Conservation (phyloP, 2,888 invertebrate genomes). For the Helicoverpa assulta region DNA sequence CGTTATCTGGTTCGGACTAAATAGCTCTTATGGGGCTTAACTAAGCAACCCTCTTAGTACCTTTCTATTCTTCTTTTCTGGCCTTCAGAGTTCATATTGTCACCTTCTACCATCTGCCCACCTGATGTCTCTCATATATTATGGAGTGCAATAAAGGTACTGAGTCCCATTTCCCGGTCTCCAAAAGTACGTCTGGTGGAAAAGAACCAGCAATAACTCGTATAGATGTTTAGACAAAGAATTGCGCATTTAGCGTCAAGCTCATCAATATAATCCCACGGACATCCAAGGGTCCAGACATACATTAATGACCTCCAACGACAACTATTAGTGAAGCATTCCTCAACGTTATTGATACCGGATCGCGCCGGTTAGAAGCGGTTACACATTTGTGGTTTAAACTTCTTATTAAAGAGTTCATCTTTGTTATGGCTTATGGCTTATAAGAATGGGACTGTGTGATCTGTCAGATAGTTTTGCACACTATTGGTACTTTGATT, state of each 20-base stretch:
- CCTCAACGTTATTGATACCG: slow-evolving; percentile 49
- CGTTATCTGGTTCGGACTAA: not conserved
- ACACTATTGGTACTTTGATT: too few species aligned
- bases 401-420: slow-evolving; percentile 43
- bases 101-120: too few species aligned
- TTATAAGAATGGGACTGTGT: not conserved
- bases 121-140: too few species aligned
- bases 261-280: slow-evolving; percentile 51
- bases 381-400: slow-evolving; percentile 26
- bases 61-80: too few species aligned
- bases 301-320: slow-evolving; percentile 49
- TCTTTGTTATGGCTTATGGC: slow-evolving; percentile 8
- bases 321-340: slow-evolving; percentile 50
- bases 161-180: too few species aligned
- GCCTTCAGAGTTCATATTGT: too few species aligned
- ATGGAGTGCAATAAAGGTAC: too few species aligned
- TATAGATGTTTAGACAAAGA: not conserved
- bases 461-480: not conserved
- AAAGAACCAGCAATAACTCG: not conserved
- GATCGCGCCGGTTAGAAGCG: slow-evolving; percentile 39
- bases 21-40: not conserved
- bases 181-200: too few species aligned
- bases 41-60: too few species aligned
- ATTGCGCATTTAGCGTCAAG: not conserved
- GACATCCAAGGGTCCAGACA: slow-evolving; percentile 40